Conservation (phyloP, 1,140 invertebrate genomes). For the Neomicropteryx cornuta region DNA sequence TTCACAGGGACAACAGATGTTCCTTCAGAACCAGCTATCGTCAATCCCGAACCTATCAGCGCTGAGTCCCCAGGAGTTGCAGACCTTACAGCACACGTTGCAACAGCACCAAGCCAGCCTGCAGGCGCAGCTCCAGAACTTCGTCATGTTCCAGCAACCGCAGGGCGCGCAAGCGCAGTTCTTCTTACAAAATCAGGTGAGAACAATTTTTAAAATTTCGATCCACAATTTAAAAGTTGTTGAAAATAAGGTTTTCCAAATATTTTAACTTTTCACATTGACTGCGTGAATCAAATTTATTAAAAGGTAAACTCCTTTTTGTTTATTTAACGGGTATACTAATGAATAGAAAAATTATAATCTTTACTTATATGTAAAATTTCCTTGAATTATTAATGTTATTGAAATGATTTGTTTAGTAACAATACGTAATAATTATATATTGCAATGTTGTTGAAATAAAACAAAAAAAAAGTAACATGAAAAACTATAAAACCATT, state of each 20-base stretch:
- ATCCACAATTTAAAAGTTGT: no score
- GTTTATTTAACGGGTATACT: no score
- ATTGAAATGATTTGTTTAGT: no score
- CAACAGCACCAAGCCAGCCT: conserved; percentile 52
- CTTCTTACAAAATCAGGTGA: conserved; percentile 72
- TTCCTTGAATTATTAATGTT: no score
- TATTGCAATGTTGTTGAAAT: no score
- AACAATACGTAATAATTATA: no score
- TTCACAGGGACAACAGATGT: conserved; percentile 16
- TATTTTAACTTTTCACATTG: neutral
- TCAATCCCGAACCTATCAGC: conserved; percentile 37
- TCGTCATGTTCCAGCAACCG: conserved; percentile 56
- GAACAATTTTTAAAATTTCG: no score
- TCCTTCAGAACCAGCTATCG: conserved; percentile 34
- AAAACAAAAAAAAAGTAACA: no score
- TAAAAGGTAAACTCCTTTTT: neutral
- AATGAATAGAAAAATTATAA: no score
- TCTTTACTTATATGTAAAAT: no score
- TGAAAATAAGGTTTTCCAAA: no score
- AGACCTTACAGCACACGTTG: conserved; percentile 50
- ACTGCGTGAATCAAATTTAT: neutral
- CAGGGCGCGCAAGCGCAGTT: conserved; percentile 53
- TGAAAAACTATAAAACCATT: no score
- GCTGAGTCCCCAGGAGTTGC: conserved; percentile 48
- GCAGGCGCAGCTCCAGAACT: conserved; percentile 58